phyloP scores from a whole-genome alignment of 2,113 vertebrate genomes.

The Himantopus leucocephalus region DNA sequence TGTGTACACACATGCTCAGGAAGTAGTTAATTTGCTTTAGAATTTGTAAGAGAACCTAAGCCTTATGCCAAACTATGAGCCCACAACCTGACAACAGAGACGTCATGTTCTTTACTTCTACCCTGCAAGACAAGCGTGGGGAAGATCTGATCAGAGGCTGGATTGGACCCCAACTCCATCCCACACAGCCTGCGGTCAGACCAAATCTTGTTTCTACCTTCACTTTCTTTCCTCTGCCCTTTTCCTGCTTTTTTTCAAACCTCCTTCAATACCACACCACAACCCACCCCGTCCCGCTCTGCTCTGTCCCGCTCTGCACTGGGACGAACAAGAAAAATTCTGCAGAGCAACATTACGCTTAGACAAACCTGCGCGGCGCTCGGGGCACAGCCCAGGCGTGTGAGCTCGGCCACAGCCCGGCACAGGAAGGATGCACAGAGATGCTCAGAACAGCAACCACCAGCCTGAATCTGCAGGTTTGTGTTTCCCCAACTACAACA shows the following conservation, averaged over 20 bases:
- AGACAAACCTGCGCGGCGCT: background rate
- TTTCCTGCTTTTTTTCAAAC: background rate
- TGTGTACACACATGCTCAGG: background rate
- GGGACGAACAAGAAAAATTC: background rate
- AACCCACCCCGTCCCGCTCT: background rate
- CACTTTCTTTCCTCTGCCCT: background rate
- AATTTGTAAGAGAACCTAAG: background rate
- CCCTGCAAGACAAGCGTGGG: background rate
- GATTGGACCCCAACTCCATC: background rate
- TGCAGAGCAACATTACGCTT: background rate
- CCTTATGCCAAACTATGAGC: background rate
- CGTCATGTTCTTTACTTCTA: background rate
- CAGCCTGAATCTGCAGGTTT: background rate
- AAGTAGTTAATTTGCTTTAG: background rate
- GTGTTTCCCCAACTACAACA: background rate
- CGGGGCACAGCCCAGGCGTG: accelerated
- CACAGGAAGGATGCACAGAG: background rate
- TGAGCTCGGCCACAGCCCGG: background rate
- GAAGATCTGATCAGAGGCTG: background rate
- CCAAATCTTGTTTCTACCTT: background rate
- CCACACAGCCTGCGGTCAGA: background rate
- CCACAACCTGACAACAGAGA: background rate
- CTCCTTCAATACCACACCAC: background rate
- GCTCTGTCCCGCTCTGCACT: background rate
- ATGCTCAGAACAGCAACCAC: background rate